A percentile compares a stretch with the other conserved stretches of the same genome.
Evolutionary conservation across 2,888 invertebrate genomes (phyloP).

Genomic region (Parnassius orleans): DNA sequence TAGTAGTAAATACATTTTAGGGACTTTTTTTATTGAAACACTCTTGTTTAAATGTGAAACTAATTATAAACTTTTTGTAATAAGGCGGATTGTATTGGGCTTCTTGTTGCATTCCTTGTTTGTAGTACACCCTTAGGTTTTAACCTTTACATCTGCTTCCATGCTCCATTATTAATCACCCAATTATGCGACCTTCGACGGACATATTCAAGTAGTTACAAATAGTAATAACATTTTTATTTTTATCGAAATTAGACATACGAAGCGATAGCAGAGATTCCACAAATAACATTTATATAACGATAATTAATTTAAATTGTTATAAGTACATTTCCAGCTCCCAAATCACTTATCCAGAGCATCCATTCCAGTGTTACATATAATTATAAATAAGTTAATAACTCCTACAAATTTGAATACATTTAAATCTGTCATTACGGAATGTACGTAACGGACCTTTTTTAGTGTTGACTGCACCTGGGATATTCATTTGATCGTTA

Average conservation of each 20-base stretch:
- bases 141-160: no score
- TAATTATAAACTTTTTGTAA: no score
- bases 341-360: conserved; percentile 32
- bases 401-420: background rate
- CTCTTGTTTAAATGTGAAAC: no score
- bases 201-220: conserved; percentile 30
- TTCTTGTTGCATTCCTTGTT: no score
- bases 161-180: no score
- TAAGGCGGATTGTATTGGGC: no score
- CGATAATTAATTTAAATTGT: background rate
- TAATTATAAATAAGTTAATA: background rate
- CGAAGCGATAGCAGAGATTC: conserved; percentile 40
- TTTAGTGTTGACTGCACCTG: no score
- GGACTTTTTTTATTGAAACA: no score
- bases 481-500: no score
- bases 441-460: background rate
- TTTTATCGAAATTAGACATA: conserved; percentile 25
- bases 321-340: conserved; percentile 44
- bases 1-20: no score
- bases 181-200: background rate
- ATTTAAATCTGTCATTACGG: background rate
- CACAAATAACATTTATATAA: conserved; percentile 22
- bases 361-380: background rate
- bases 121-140: no score
- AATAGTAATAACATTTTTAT: conserved; percentile 1